Percentiles rank a stretch among this genome's conserved stretches.
Conservation (phyloP, 2,888 invertebrate genomes). For the Muschampia plurimacula region DNA sequence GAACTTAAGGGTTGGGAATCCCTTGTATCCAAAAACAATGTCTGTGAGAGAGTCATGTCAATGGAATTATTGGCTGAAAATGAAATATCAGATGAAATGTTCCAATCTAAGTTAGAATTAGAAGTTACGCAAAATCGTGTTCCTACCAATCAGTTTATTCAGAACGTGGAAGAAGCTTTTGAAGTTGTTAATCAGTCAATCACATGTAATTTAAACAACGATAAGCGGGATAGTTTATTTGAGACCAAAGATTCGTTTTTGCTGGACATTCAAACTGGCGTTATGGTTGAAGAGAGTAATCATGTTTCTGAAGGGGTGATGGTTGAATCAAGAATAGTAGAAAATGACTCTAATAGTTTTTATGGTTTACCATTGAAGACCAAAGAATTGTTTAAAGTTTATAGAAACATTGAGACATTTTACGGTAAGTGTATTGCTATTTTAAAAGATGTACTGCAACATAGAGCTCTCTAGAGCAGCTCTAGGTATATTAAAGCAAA, state of each 20-base stretch:
- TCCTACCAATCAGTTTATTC: slow-evolving; percentile 53
- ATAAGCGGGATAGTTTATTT: slow-evolving; percentile 56
- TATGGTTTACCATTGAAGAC: slow-evolving; percentile 92
- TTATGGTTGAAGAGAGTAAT: slow-evolving; percentile 51
- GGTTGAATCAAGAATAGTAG: slow-evolving; percentile 42
- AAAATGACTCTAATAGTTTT: slow-evolving; percentile 73
- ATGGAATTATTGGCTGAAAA: slow-evolving; percentile 41
- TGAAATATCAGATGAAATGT: slow-evolving; percentile 69
- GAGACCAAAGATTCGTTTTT: slow-evolving; percentile 77
- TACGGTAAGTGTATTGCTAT: slow-evolving; percentile 87
- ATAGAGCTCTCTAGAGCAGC: too few relatives aligned
- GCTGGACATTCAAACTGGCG: slow-evolving; percentile 69
- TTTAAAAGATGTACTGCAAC: too few relatives aligned
- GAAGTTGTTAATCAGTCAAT: slow-evolving; percentile 83
- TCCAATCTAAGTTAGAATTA: slow-evolving; percentile 60
- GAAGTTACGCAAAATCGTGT: slow-evolving; percentile 48
- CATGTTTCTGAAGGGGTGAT: slow-evolving; percentile 35
- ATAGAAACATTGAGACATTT: slow-evolving; percentile 92
- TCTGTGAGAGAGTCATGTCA: slow-evolving; percentile 32
- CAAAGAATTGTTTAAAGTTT: slow-evolving; percentile 89
- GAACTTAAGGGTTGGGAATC: slow-evolving; percentile 61
- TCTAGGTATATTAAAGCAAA: too few relatives aligned
- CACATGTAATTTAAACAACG: slow-evolving; percentile 60
- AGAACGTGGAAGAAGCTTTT: slow-evolving; percentile 75
- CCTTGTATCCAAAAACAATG: slow-evolving; percentile 46